A percentile compares a stretch with the other conserved stretches of the same genome.
phyloP scores from a whole-genome alignment of 2,113 vertebrate genomes.

The Elachura formosa region DNA sequence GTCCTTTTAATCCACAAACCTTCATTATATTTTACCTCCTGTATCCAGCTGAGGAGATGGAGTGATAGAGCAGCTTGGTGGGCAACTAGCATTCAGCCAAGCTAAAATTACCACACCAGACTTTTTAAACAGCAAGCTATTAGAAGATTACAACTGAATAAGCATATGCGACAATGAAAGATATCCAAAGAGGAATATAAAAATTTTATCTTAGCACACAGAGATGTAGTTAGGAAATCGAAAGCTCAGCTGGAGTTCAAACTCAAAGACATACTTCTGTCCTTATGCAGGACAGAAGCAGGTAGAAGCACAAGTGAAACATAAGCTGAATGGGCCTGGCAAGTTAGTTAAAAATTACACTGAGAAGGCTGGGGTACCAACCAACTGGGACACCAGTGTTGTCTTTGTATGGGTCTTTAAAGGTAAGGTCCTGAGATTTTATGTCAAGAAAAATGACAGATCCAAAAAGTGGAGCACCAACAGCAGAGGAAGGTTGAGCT shows the following conservation, averaged over 20 bases:
- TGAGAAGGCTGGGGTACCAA: not conserved
- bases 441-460: not conserved
- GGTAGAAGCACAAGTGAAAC: not conserved
- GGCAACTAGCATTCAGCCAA: not conserved
- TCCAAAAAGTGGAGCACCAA: not conserved
- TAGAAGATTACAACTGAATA: not conserved
- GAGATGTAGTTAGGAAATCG: not conserved
- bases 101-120: not conserved
- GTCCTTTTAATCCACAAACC: not conserved
- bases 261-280: not conserved
- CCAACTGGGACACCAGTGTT: no score
- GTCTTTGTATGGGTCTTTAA: not conserved
- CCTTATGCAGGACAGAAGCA: not conserved
- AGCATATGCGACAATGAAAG: not conserved
- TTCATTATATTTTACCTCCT: not conserved
- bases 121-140: not conserved
- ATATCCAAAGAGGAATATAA: not conserved
- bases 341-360: not conserved
- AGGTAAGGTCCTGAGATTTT: not conserved
- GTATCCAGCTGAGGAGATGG: not conserved
- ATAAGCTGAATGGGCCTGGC: not conserved
- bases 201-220: not conserved
- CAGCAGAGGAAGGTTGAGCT: not conserved
- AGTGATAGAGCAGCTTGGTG: not conserved
- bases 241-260: not conserved